Conservation (phyloP, 53 echinoderm and acorn worm genomes). For the Paelopatides confundens region DNA sequence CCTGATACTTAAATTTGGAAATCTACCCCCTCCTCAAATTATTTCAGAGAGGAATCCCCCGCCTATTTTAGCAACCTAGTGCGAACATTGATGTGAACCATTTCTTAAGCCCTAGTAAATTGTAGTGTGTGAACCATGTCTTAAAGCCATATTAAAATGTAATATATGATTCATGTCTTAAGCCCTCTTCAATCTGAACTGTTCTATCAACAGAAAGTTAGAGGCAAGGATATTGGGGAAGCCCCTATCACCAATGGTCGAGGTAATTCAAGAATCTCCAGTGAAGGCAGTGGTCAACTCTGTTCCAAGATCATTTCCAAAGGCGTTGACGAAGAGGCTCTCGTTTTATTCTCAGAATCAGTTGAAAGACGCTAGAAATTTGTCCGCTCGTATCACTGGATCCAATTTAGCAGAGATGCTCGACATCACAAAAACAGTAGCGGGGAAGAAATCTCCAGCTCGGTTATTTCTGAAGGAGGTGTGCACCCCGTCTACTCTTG, state of each 20-base stretch:
- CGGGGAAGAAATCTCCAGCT: conserved; percentile 28
- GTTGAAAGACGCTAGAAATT: not conserved
- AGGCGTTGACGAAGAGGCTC: not conserved
- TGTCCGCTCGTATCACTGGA: conserved; percentile 40
- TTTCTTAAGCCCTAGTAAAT: too few relatives aligned
- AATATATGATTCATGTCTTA: too few relatives aligned
- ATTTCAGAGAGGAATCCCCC: too few relatives aligned
- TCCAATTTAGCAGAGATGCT: not conserved
- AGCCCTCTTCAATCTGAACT: too few relatives aligned
- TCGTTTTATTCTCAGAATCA: conserved; percentile 33
- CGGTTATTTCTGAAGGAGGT: conserved; percentile 29
- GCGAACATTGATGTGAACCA: too few relatives aligned
- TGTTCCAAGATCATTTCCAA: conserved; percentile 15
- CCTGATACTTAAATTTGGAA: too few relatives aligned
- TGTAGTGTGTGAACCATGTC: too few relatives aligned
- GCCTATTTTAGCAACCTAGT: too few relatives aligned
- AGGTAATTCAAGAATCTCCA: conserved; percentile 85
- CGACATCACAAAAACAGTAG: conserved; percentile 7
- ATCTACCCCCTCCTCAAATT: too few relatives aligned
- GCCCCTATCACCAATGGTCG: conserved; percentile 50
- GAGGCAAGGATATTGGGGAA: conserved; percentile 21
- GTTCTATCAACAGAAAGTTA: conserved; percentile 9
- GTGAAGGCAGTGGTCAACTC: conserved; percentile 53
- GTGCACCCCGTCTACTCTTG: conserved; percentile 33
- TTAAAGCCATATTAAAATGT: too few relatives aligned